Evolutionary conservation across 2,113 vertebrate genomes (phyloP).

Genomic region (Pelodiscus sinensis): DNA sequence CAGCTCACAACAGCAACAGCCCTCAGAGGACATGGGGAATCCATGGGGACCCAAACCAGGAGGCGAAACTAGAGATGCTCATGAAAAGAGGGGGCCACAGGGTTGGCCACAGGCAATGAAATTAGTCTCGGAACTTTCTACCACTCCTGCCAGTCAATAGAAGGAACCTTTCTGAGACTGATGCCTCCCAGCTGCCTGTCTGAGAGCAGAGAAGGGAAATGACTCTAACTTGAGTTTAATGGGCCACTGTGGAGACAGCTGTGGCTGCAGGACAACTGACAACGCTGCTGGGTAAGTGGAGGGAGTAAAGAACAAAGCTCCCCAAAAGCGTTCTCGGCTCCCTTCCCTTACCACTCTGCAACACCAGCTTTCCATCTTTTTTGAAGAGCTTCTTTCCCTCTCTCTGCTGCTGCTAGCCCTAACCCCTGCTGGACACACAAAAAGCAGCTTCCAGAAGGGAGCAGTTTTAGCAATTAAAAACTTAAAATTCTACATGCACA

Average conservation of each 20-base stretch:
- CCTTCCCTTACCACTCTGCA: neutral
- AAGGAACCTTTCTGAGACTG: neutral
- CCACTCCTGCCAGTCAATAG: neutral
- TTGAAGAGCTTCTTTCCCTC: neutral
- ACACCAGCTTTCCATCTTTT: neutral
- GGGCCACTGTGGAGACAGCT: neutral
- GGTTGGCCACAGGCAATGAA: too few species aligned
- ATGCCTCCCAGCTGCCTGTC: too few species aligned
- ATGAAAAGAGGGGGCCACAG: too few species aligned
- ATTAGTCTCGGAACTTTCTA: too few species aligned
- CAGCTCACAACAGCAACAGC: too few species aligned
- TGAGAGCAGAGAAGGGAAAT: too few species aligned
- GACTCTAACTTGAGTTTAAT: neutral
- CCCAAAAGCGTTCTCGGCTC: neutral
- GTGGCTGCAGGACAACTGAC: neutral
- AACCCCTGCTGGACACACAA: neutral
- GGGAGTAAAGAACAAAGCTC: neutral
- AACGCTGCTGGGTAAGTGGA: neutral
- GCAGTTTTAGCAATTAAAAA: neutral
- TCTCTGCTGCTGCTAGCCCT: neutral
- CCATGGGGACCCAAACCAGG: too few species aligned
- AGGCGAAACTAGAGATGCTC: too few species aligned
- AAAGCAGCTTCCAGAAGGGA: conserved; percentile 4
- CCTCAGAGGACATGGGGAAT: too few species aligned
- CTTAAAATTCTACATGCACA: neutral